Base-by-base conservation (phyloP, 2,888 invertebrate species). In the Dasypolia templi region DNA sequence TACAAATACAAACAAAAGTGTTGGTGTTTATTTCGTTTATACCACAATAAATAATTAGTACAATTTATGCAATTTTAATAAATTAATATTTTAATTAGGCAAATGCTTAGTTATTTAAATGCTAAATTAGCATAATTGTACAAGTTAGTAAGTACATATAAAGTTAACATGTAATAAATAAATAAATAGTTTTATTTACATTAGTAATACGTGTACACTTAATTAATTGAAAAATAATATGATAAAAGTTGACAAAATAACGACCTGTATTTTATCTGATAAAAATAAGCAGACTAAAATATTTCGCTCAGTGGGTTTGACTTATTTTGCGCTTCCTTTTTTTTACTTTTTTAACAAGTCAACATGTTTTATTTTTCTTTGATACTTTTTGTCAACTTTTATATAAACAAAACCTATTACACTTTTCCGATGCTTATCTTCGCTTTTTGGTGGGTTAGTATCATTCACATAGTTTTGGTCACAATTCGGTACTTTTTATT, bases 181-280 rank as follows among this genome's bases (percentile, higher is more conserved):
- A 92, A 93, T 93, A 94, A 92, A 93, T 93, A 91, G 89, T 91
- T 89, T 91, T 95, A 95, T 96, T 95, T 95, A 95, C 94, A 94
- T 90, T 89, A 77, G 78, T 87, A 83, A 83, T 85, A 85, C 74
- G 82, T 79, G 72, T 83, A 63, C 22, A 53, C 80, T 87, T 80
- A 86, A 80, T 85, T 87, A 86, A 71, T 76, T 78, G 85, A 84
- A 84, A 84, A 85, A 66, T 73, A 44, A 82, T 65, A 68, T 61
- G 80, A 59, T 76, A 82, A 83, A 87, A 85, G 76, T 84, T 85
- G 80, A 86, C 86, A 89, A 83, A 85, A 63, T 83, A 77, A 76
- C 17, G 56, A 77, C 63, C 69, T 19, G 53, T 32, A 56, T 69
- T 51, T 53, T 35, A 58, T 71, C 26, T 29, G 44, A 29, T 14